Percentiles rank a stretch among this genome's conserved stretches.
Conservation (phyloP, 2,888 invertebrate species). For the Lepidocyrtoides sp. region DNA sequence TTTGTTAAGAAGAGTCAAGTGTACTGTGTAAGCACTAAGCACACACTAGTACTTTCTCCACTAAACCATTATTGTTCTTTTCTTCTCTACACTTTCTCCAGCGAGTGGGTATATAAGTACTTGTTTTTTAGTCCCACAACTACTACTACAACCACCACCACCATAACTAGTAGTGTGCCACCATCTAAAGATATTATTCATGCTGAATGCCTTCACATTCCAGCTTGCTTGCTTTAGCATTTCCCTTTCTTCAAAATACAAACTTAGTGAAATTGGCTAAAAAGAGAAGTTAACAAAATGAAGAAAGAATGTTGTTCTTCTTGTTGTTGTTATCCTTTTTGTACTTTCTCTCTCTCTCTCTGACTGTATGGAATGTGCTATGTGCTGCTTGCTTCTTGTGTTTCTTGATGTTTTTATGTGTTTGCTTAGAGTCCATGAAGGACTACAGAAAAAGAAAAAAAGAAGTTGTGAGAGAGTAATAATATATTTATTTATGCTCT, state of each 20-base stretch:
- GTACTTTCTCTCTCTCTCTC: not conserved
- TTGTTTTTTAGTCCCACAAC: not conserved
- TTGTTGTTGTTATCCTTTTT: conserved; percentile 47
- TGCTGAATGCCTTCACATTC: not conserved
- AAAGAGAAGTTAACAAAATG: conserved; percentile 39
- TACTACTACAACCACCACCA: not conserved
- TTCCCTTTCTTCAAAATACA: not conserved
- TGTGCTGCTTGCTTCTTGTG: not conserved
- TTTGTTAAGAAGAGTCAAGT: conserved; percentile 30
- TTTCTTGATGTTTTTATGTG: conserved; percentile 27
- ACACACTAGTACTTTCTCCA: not conserved
- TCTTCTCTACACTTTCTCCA: not conserved
- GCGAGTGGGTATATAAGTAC: not conserved
- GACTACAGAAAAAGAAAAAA: not conserved
- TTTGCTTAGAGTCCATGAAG: conserved; percentile 49
- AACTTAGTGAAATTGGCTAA: conserved; percentile 19
- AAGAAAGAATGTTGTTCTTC: conserved; percentile 30
- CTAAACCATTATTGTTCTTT: conserved; percentile 8
- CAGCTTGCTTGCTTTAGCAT: not conserved
- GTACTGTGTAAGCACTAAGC: not conserved
- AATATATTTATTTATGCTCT: conserved; percentile 29
- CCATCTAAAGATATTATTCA: conserved; percentile 40
- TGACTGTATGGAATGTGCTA: not conserved
- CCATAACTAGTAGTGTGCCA: too few relatives aligned
- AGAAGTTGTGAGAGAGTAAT: not conserved